Percentiles rank a stretch among this genome's conserved stretches.
These are phyloP conservation scores for Stenolophus ochropezus DNA, from an alignment of 2,888 invertebrate genomes.

Conservation along the genomic window DNA sequence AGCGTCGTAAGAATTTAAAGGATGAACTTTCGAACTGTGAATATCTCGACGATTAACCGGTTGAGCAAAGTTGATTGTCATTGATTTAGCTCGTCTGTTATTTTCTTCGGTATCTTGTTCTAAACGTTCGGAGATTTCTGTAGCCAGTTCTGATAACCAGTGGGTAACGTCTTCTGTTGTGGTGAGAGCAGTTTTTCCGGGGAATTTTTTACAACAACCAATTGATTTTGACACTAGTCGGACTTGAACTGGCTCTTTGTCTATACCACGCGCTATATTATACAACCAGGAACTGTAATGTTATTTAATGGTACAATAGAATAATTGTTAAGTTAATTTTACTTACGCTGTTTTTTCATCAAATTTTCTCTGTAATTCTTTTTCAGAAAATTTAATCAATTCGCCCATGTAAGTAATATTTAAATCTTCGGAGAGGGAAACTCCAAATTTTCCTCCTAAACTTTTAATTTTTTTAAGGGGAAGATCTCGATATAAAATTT, in stretches of 20 bases:
- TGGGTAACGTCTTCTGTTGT: slow-evolving; percentile 81
- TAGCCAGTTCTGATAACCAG: slow-evolving; percentile 88
- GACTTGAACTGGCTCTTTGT: slow-evolving; percentile 89
- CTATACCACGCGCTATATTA: slow-evolving; percentile 90
- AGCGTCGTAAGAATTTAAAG: slow-evolving; percentile 78
- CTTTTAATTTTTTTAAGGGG: slow-evolving; percentile 90
- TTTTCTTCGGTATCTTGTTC: slow-evolving; percentile 88
- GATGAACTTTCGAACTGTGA: slow-evolving; percentile 80
- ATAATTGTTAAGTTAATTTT: slow-evolving; percentile 13
- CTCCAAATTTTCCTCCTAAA: slow-evolving; percentile 96
- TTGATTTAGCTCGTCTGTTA: slow-evolving; percentile 85
- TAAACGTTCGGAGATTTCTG: slow-evolving; percentile 89
- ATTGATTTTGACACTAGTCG: slow-evolving; percentile 93
- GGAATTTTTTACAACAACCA: slow-evolving; percentile 96
- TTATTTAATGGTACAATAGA: too few species aligned
- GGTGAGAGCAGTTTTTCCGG: slow-evolving; percentile 84
- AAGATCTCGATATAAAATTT: slow-evolving; percentile 77
- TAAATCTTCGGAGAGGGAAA: slow-evolving; percentile 83
- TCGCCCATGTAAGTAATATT: slow-evolving; percentile 88
- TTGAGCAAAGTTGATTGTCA: slow-evolving; percentile 84
- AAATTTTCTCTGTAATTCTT: slow-evolving; percentile 82
- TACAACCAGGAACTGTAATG: slow-evolving; percentile 85
- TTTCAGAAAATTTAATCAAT: slow-evolving; percentile 81
- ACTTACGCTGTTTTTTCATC: slow-evolving; percentile 91
- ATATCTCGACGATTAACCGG: slow-evolving; percentile 76